Percentiles rank a stretch among this genome's conserved stretches.
Evolutionary conservation across 2,113 vertebrate species (phyloP).

Genomic region (Oncorhynchus mykiss): DNA sequence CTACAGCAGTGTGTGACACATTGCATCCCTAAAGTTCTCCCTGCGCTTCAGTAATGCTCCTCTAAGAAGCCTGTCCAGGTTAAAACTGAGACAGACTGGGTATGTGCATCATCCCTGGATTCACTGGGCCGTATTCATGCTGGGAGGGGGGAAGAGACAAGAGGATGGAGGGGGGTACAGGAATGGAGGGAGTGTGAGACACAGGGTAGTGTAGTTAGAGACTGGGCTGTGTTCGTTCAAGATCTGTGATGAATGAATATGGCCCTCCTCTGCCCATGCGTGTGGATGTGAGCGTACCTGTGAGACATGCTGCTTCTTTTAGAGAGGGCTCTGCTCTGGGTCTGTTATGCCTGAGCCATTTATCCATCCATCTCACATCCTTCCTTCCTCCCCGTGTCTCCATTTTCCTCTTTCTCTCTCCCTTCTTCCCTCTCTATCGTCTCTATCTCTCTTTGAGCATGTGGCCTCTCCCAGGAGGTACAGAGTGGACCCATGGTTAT

Average conservation of each 20-base stretch:
- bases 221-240: not conserved
- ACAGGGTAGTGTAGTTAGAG: constrained; percentile 15
- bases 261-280: constrained; percentile 65
- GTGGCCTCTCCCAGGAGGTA: constrained; percentile 49
- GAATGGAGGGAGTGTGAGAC: constrained; percentile 26
- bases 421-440: constrained; percentile 13
- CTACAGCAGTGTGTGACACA: constrained; percentile 34
- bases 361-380: not conserved
- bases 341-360: constrained; percentile 57
- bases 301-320: constrained; percentile 82
- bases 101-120: constrained; percentile 71
- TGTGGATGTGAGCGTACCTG: constrained; percentile 24
- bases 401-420: constrained; percentile 43
- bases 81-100: constrained; percentile 56
- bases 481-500: constrained; percentile 30
- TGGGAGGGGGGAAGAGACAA: constrained; percentile 20
- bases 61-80: constrained; percentile 64
- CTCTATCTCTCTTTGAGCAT: constrained; percentile 49
- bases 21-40: constrained; percentile 79
- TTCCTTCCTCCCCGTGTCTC: constrained; percentile 9
- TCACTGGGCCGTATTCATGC: constrained; percentile 74
- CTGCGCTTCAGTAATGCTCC: constrained; percentile 71
- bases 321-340: constrained; percentile 63
- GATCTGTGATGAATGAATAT: constrained; percentile 68
- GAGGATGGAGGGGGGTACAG: constrained; percentile 32